These are phyloP conservation scores for Eupithecia insigniata DNA, from an alignment of 2,888 invertebrate species.

Conservation along the genomic window DNA sequence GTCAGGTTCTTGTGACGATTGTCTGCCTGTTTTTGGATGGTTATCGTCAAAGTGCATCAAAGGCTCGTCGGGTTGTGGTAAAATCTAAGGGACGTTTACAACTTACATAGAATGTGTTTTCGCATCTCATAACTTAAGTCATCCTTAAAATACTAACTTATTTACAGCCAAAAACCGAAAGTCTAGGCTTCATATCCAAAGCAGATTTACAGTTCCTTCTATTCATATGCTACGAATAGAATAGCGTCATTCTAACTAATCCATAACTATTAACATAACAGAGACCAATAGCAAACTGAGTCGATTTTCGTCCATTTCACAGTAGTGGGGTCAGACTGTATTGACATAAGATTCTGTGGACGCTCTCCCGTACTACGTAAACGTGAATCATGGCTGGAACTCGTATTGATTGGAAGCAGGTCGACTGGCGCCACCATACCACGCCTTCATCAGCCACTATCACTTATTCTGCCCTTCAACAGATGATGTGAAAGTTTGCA, in stretches of 20 bases:
- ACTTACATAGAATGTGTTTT: not conserved
- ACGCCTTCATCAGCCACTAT: slow-evolving; percentile 59
- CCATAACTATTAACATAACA: not conserved
- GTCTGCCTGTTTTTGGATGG: not conserved
- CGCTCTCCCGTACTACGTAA: slow-evolving; percentile 46
- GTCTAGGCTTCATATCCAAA: not conserved
- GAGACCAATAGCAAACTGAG: not conserved
- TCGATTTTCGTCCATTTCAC: not conserved
- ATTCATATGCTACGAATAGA: not conserved
- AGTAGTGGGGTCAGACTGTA: not conserved
- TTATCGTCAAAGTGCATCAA: not conserved
- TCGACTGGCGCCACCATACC: slow-evolving; percentile 72
- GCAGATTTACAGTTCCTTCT: not conserved
- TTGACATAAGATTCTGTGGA: slow-evolving; percentile 28
- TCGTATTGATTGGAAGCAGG: slow-evolving; percentile 55
- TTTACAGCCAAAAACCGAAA: not conserved
- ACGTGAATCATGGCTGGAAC: slow-evolving; percentile 65
- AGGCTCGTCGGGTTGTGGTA: not conserved
- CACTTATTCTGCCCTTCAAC: slow-evolving; percentile 30
- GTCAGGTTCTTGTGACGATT: not conserved
- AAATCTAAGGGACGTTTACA: not conserved
- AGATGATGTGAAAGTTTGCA: slow-evolving; percentile 14
- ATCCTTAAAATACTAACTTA: not conserved
- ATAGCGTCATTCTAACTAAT: not conserved
- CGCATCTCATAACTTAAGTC: not conserved